Evolutionary conservation across 2,888 invertebrate genomes (phyloP), one percentile per base, ranked within the genome.

Genomic region (Cyclophora punctaria): DNA sequence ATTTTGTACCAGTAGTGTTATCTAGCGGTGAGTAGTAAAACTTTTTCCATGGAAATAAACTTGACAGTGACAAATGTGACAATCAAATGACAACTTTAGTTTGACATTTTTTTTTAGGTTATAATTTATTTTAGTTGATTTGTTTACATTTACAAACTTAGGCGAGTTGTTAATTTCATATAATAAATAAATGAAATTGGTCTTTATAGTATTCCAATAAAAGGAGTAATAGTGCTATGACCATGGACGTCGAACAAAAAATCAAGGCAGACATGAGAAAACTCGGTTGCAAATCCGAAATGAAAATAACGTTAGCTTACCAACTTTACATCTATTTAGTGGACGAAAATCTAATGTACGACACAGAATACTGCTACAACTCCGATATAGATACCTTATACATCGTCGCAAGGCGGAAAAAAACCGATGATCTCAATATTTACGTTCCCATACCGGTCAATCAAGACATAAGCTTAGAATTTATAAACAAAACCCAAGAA

Each of bases 301-400:
- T 71, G 52, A 82, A 88, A 64, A 78, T 88, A 45, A 63, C 83
- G 3, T 67, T 89, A 3, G 83, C 88, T 0, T 86, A 78, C 52
- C 76, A 82, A 48, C 63, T 89, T 6, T 89, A 87, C 60, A 71
- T 87, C 6, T 72, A 87, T 59, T 73, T 89, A 50, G 77, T 87
- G 0, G 89, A 89, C 56, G 78, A 83, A 46, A 85, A 85, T 65
- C 66, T 82, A 1, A 89, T 89, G 88, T 83, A 87, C 58, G 89
- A 89, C 50, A 83, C 84, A 0, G 85, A 87, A 63, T 88, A 88
- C 56, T 83, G 80, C 44, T 89, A 78, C 56, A 86, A 88, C 53
- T 82, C 73, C 50, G 86, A 88, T 45, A 73, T 88, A 44, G 80
- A 85, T 47, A 78, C 79, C 0, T 61, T 88, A 2, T 89, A 89